Conservation (phyloP, 2,888 invertebrate genomes). For the Stenolophus ochropezus region DNA sequence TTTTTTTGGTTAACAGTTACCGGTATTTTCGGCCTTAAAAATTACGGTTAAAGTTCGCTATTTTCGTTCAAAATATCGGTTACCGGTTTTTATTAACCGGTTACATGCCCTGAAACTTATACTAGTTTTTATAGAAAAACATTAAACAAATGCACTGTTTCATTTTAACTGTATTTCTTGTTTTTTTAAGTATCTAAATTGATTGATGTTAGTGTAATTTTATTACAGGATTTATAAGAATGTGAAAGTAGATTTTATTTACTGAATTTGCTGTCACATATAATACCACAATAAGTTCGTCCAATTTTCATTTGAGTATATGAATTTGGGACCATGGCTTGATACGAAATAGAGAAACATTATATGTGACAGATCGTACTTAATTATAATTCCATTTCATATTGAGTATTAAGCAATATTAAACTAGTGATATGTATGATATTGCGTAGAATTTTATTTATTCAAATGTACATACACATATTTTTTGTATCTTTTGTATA, state of each 20-base stretch:
- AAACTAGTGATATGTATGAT: slow-evolving; percentile 54
- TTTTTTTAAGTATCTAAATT: slow-evolving; percentile 3
- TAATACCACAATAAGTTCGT: slow-evolving; percentile 40
- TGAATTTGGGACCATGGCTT: slow-evolving; percentile 53
- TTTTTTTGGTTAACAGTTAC: no score
- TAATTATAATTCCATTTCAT: slow-evolving; percentile 49
- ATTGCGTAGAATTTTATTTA: slow-evolving; percentile 55
- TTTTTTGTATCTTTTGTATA: slow-evolving; percentile 58
- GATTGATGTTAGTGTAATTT: background rate
- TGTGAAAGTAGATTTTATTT: slow-evolving; percentile 16
- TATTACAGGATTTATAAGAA: slow-evolving; percentile 5
- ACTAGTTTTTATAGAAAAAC: slow-evolving; percentile 31
- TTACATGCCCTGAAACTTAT: no score
- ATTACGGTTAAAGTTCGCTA: no score
- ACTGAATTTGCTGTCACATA: slow-evolving; percentile 48
- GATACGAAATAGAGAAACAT: slow-evolving; percentile 29
- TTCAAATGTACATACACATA: slow-evolving; percentile 58
- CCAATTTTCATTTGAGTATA: slow-evolving; percentile 11
- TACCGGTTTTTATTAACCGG: no score
- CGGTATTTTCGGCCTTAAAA: no score
- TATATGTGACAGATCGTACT: slow-evolving; percentile 53
- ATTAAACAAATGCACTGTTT: slow-evolving; percentile 8
- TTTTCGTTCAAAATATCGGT: no score
- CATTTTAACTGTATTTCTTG: background rate
- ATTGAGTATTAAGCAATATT: slow-evolving; percentile 56